phyloP scores from a whole-genome alignment of 2,888 invertebrate genomes.

The Aporophyla lueneburgensis region DNA sequence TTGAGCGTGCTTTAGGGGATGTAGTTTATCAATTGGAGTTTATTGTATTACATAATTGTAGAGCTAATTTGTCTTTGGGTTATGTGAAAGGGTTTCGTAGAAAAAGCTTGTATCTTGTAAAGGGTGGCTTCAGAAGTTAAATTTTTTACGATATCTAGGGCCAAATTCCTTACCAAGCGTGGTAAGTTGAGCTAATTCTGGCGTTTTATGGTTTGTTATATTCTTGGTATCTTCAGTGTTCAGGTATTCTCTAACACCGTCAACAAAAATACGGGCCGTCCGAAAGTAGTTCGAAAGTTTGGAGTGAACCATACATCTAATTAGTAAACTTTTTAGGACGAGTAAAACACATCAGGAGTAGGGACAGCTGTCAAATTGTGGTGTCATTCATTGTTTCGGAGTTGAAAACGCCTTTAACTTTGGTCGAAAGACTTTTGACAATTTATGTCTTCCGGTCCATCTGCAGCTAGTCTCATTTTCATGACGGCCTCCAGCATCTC shows the following conservation, averaged over 20 bases:
- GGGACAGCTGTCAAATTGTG: no score
- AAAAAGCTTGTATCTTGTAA: background rate
- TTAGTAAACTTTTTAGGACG: no score
- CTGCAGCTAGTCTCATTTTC: background rate
- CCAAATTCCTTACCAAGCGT: background rate
- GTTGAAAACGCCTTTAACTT: no score
- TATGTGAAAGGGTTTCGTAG: slow-evolving; percentile 5
- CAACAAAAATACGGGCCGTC: no score
- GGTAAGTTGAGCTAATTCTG: background rate
- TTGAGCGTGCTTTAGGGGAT: slow-evolving; percentile 45
- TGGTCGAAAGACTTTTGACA: background rate
- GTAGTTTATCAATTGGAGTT: slow-evolving; percentile 47
- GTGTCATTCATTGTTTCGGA: no score
- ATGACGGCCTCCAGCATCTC: background rate
- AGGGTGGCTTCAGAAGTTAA: background rate
- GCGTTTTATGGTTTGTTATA: background rate
- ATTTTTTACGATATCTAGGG: background rate
- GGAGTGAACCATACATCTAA: no score
- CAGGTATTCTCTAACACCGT: no score
- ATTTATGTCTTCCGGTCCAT: background rate
- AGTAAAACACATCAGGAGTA: no score
- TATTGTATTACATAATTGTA: slow-evolving; percentile 47
- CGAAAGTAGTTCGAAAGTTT: no score
- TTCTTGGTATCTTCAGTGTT: background rate
- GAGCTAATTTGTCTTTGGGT: slow-evolving; percentile 33